A percentile compares a stretch with the other conserved stretches of the same genome.
Evolutionary conservation across 2,888 invertebrate species (phyloP).

Genomic region (Tetragonisca angustula): DNA sequence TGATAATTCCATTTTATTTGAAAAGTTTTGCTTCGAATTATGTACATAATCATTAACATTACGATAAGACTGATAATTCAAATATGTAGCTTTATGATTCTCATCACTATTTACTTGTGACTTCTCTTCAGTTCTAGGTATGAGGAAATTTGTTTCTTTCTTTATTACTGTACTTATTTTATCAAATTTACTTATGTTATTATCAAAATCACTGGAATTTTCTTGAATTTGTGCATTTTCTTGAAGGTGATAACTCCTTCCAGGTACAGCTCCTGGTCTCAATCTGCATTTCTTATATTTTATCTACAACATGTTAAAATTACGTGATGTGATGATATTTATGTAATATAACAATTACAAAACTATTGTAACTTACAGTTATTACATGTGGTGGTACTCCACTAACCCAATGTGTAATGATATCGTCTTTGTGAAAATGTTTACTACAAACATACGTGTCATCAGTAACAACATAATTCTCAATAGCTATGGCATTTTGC

Average conservation of each 20-base stretch:
- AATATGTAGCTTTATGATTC: conserved; percentile 8
- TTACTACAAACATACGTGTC: conserved; percentile 81
- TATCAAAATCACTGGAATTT: conserved; percentile 22
- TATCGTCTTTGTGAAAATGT: conserved; percentile 79
- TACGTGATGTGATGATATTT: not conserved
- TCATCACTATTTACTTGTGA: conserved; percentile 31
- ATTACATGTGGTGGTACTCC: conserved; percentile 81
- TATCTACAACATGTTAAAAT: conserved; percentile 65
- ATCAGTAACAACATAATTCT: conserved; percentile 78
- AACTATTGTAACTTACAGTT: conserved; percentile 69
- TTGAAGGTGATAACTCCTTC: conserved; percentile 30
- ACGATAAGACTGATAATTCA: not conserved
- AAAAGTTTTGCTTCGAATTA: conserved; percentile 18
- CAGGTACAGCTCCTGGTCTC: conserved; percentile 78
- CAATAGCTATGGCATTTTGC: conserved; percentile 78
- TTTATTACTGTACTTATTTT: not conserved
- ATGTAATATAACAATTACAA: not conserved
- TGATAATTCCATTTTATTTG: conserved; percentile 3
- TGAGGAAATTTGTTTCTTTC: conserved; percentile 22
- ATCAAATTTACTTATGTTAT: conserved; percentile 11
- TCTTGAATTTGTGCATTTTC: conserved; percentile 19
- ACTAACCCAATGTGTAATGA: conserved; percentile 82
- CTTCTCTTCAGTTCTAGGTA: conserved; percentile 46
- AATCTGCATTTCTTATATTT: conserved; percentile 80
- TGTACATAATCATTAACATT: conserved; percentile 43